These are phyloP conservation scores for Drosophila erecta DNA, from an alignment of 1,140 invertebrate species.

Conservation along the genomic window DNA sequence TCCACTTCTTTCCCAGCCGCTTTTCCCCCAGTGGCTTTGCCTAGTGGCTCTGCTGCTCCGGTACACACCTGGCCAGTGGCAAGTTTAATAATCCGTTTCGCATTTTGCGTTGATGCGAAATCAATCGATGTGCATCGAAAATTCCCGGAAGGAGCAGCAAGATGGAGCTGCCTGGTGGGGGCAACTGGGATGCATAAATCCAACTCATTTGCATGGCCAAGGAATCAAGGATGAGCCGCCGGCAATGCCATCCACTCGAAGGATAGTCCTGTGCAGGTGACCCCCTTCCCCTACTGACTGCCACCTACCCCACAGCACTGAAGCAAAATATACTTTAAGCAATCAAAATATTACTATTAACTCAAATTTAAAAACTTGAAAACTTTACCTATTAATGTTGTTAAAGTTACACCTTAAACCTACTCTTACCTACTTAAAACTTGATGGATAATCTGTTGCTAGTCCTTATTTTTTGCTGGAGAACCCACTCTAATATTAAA, in stretches of 20 bases:
- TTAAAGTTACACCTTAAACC: no score
- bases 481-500: no score
- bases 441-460: no score
- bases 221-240: constrained; percentile 44
- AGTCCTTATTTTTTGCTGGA: no score
- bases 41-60: constrained; percentile 17
- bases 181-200: constrained; percentile 39
- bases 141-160: constrained; percentile 53
- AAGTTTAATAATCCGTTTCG: constrained; percentile 73
- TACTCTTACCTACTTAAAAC: no score
- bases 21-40: neutral
- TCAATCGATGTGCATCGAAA: constrained; percentile 70
- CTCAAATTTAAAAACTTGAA: no score
- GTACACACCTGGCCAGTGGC: constrained; percentile 54
- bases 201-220: constrained; percentile 68
- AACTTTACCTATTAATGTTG: no score
- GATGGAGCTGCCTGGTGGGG: constrained; percentile 6
- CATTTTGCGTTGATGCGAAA: constrained; percentile 73
- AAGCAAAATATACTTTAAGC: neutral
- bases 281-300: no score
- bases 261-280: neutral
- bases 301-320: no score
- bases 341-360: no score
- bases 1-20: constrained; percentile 22
- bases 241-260: constrained; percentile 44